Base-by-base conservation (phyloP, 2,113 vertebrate species). In the Passer domesticus region DNA sequence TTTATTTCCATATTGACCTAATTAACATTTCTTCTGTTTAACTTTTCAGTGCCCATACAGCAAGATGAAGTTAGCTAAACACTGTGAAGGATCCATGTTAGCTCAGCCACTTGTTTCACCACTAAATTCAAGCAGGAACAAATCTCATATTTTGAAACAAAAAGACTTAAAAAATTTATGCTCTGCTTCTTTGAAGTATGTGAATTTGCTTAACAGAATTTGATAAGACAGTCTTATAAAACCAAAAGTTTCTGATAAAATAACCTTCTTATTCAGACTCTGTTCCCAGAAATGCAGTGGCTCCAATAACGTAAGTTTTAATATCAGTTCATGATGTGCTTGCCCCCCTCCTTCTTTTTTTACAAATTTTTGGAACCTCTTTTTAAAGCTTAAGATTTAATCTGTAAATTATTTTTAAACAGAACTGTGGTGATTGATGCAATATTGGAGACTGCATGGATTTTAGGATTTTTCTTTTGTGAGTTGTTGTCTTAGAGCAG, bases 401-500 rank as follows among this genome's bases (percentile, higher is more conserved):
- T 97, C 91, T 97, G 47, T 72, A 66, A 94, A 83, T 96, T 96
- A 93, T 95, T 97, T 95, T 82, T 89, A 76, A 96, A 88, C 66
- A 74, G 72, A 95, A 96, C 60, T 77, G 78, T 77, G 68, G 55
- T 79, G 94, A 97, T 85, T 62, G 52, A 96, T 94, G 75, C 50
- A 97, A 94, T 96, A 90, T 92, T 75, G 83, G 64, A 44, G 66
- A 76, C 47, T 35, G 56, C 33, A 69, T 90, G 66, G 7, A 55
- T 73, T 83, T 83, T 39, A 33, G 30, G 27, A 31, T 16, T 83
- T 43, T 87, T 59, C 50, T 80, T 73, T 63, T 64, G 60, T 31
- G 86, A 97, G 97, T 67, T 8, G 8, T 66, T 98, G 97, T 98
- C 97, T 98, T 98, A 98, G 87, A 98, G 98, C 98, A 97, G 47